Evolutionary conservation across 2,797 vertebrate genomes (phyloP), one percentile per base, ranked within the genome.

Genomic region (Pyrocephalus nanus): DNA sequence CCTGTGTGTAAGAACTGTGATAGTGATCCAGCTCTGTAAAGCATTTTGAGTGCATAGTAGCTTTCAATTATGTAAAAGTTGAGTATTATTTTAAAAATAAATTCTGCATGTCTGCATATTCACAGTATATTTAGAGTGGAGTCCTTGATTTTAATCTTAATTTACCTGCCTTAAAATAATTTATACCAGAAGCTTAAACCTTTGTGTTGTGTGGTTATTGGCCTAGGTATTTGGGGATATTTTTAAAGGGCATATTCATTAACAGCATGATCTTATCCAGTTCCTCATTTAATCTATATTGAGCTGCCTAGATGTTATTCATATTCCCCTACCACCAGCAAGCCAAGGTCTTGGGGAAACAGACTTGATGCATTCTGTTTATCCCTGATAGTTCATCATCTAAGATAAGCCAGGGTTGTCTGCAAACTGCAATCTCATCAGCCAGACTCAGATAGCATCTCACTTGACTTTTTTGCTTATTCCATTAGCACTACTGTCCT

Each of bases 341-440:
- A 95, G 85, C 90, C 95, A 97, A 97, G 96, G 96, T 97, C 96
- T 97, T 88, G 38, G 65, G 69, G 53, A 97, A 72, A 76, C 67
- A 95, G 71, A 81, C 80, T 96, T 94, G 94, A 94, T 87, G 21
- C 92, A 85, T 97, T 97, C 80, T 93, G 83, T 96, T 95, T 88
- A 90, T 95, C 80, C 83, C 80, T 13, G 65, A 96, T 96, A 96
- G 96, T 97, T 97, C 92, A 95, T 97, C 96, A 96, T 96, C 86
- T 87, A 64, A 98, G 95, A 97, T 98, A 98, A 98, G 92, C 86
- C 69, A 84, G 75, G 51, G 77, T 92, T 97, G 96, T 97, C 95
- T 96, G 95, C 90, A 97, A 97, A 95, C 86, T 95, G 95, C 89
- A 95, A 16, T 97, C 96, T 96, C 96, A 97, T 97, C 97, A 96